Percentiles rank a stretch among this genome's conserved stretches.
These are phyloP conservation scores for Aldabrachelys gigantea DNA, from an alignment of 2,113 vertebrate genomes.

Conservation along the genomic window DNA sequence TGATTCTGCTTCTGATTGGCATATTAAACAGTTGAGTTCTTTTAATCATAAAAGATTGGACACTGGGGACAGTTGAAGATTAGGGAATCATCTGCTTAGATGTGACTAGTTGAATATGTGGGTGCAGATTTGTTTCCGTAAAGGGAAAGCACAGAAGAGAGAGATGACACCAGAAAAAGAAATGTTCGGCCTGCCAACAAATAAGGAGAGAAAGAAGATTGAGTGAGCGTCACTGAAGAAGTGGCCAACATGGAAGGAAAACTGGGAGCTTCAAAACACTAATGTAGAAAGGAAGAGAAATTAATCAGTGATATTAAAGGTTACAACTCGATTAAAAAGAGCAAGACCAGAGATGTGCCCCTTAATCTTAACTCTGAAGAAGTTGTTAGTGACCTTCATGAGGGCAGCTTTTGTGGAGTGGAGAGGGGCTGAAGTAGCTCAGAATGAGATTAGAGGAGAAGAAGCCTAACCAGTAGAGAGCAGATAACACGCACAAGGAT, in stretches of 20 bases:
- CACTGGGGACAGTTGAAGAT: too few relatives aligned
- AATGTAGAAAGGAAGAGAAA: background rate
- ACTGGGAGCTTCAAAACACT: background rate
- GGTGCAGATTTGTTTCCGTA: too few relatives aligned
- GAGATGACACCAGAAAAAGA: too few relatives aligned
- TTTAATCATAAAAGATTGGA: too few relatives aligned
- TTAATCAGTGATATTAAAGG: background rate
- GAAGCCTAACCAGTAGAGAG: rapidly evolving
- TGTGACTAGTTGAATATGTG: too few relatives aligned
- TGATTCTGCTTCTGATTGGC: too few relatives aligned
- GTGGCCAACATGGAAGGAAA: background rate
- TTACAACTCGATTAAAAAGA: background rate
- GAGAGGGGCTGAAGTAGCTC: background rate
- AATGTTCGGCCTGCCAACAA: too few relatives aligned
- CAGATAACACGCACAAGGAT: background rate
- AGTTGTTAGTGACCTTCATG: background rate
- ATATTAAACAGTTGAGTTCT: too few relatives aligned
- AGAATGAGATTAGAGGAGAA: background rate
- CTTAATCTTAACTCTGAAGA: background rate
- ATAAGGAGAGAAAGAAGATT: too few relatives aligned
- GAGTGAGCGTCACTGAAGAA: background rate
- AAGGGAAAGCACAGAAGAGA: too few relatives aligned
- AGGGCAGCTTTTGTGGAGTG: background rate
- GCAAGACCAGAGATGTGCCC: rapidly evolving
- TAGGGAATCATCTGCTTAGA: too few relatives aligned